These are phyloP conservation scores for Tetramorium bicarinatum DNA, from an alignment of 2,888 invertebrate species.

Conservation along the genomic window DNA sequence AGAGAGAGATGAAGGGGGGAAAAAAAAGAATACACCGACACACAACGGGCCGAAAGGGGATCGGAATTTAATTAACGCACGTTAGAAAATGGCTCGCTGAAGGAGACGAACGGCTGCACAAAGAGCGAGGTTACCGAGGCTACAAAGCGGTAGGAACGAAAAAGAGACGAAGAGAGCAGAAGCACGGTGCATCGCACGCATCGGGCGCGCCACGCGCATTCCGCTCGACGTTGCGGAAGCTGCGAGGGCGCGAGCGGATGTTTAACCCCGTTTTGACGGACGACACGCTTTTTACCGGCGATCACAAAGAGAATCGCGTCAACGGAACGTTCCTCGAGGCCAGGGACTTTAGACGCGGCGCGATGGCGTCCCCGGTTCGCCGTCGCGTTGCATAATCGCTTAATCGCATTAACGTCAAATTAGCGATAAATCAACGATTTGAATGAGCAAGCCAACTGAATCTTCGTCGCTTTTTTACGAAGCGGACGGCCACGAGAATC, in stretches of 20 bases:
- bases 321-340: neutral
- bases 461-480: neutral
- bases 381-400: neutral
- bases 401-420: slow-evolving; percentile 2
- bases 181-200: slow-evolving; percentile 24
- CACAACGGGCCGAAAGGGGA: slow-evolving; percentile 55
- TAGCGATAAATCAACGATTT: slow-evolving; percentile 3
- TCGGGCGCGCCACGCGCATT: slow-evolving; percentile 41
- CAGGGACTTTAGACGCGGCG: neutral
- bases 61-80: slow-evolving; percentile 71
- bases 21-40: slow-evolving; percentile 6
- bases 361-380: neutral
- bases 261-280: slow-evolving; percentile 47
- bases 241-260: slow-evolving; percentile 26
- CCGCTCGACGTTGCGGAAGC: slow-evolving; percentile 47
- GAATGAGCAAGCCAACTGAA: neutral
- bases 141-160: slow-evolving; percentile 29
- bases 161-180: slow-evolving; percentile 45
- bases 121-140: slow-evolving; percentile 37
- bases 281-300: slow-evolving; percentile 30
- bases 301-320: slow-evolving; percentile 12
- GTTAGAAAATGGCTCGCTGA: slow-evolving; percentile 65
- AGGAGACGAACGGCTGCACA: slow-evolving; percentile 54
- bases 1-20: neutral
- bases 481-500: neutral